Conservation (phyloP, 1,140 invertebrate species). For the Musca domestica region DNA sequence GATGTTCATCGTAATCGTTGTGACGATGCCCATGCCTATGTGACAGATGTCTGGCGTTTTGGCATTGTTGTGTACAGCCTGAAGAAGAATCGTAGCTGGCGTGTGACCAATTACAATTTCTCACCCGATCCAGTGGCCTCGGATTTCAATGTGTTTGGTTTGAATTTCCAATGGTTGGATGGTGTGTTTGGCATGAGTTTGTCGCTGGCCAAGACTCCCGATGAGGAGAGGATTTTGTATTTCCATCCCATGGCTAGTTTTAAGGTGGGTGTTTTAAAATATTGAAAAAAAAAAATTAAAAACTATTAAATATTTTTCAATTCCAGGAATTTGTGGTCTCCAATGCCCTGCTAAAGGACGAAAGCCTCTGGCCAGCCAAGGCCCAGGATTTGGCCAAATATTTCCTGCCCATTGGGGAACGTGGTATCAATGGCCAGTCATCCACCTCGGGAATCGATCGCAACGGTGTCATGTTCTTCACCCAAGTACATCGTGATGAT, state of each 20-base stretch:
- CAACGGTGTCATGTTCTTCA: conserved; percentile 74
- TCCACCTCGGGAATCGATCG: conserved; percentile 69
- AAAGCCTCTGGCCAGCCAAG: conserved; percentile 57
- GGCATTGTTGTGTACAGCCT: conserved; percentile 70
- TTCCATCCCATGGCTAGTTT: conserved; percentile 80
- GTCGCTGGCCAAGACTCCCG: conserved; percentile 55
- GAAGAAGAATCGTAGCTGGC: conserved; percentile 65
- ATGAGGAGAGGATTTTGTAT: conserved; percentile 64
- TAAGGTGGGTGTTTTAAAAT: conserved; percentile 39
- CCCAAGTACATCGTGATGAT: conserved; percentile 69
- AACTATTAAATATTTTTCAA: conserved; percentile 33
- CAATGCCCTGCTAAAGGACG: conserved; percentile 63
- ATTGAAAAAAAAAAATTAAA: background rate
- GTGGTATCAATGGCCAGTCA: conserved; percentile 64
- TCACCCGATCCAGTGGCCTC: conserved; percentile 73
- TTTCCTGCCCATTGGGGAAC: conserved; percentile 64
- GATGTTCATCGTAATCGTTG: conserved; percentile 66
- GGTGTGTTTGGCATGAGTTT: conserved; percentile 76
- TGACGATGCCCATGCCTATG: conserved; percentile 66
- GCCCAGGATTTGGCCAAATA: conserved; percentile 54
- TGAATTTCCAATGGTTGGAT: conserved; percentile 78
- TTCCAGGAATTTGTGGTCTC: conserved; percentile 67
- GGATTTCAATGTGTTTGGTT: conserved; percentile 66
- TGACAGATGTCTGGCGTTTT: conserved; percentile 75
- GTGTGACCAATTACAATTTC: conserved; percentile 72